Percentiles rank a stretch among this genome's conserved stretches.
These are phyloP conservation scores for Glaucomys volans DNA, from an alignment of 2,113 vertebrate species.

Conservation along the genomic window DNA sequence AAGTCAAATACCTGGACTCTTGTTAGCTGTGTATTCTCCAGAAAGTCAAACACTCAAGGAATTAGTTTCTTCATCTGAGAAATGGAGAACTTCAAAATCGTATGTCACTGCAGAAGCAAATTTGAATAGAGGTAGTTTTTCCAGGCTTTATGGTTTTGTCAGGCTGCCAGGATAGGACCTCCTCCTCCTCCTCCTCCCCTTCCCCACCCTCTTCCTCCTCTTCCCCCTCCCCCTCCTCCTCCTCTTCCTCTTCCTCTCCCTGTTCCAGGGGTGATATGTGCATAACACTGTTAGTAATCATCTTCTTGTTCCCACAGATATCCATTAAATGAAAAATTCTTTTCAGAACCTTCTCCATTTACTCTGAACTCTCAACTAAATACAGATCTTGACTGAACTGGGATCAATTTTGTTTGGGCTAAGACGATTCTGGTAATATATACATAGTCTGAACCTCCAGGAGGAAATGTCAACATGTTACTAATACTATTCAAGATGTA, in stretches of 20 bases:
- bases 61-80: not conserved
- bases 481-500: slow-evolving; percentile 69
- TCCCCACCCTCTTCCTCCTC: not conserved
- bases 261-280: not conserved
- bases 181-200: not conserved
- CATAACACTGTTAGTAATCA: not conserved
- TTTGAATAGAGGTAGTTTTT: not conserved
- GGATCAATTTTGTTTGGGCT: slow-evolving; percentile 77
- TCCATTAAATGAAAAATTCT: slow-evolving; percentile 59
- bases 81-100: not conserved
- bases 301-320: slow-evolving; percentile 77
- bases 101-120: not conserved
- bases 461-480: slow-evolving; percentile 76
- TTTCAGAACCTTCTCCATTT: slow-evolving; percentile 50
- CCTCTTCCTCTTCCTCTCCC: not conserved
- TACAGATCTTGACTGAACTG: slow-evolving; percentile 51
- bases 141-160: not conserved
- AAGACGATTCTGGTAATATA: slow-evolving; percentile 60
- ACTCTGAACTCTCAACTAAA: slow-evolving; percentile 67
- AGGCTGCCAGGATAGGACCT: not conserved
- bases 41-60: not conserved
- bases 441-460: slow-evolving; percentile 58
- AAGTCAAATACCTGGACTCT: not conserved
- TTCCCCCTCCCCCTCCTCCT: fast-evolving
- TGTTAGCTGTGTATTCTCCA: not conserved